These are phyloP conservation scores for Tetramorium simillimum DNA, from an alignment of 1,140 invertebrate species.

Conservation along the genomic window DNA sequence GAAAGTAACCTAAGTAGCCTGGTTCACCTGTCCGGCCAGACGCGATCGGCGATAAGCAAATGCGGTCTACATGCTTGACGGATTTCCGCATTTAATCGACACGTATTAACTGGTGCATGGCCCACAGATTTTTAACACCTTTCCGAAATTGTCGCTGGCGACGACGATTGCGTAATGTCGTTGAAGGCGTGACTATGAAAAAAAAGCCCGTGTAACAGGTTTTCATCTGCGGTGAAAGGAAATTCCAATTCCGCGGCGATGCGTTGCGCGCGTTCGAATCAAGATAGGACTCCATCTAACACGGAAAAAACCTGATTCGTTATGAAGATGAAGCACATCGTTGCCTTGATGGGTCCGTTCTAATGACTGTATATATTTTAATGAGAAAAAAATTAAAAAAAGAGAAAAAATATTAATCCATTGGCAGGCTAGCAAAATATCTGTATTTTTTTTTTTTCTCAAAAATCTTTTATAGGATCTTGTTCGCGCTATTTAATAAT, in stretches of 20 bases:
- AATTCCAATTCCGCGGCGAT: conserved; percentile 71
- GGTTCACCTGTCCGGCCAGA: conserved; percentile 8
- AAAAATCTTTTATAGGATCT: conserved; percentile 15
- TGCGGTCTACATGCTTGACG: background rate
- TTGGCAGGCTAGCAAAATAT: background rate
- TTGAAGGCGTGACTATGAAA: conserved; percentile 23
- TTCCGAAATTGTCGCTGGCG: conserved; percentile 49
- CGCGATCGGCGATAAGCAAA: background rate
- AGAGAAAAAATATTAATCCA: background rate
- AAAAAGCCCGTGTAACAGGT: conserved; percentile 66
- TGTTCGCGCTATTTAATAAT: conserved; percentile 12
- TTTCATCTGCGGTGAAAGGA: conserved; percentile 71
- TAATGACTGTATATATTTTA: background rate
- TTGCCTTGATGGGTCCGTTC: background rate
- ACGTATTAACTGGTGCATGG: background rate
- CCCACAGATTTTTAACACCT: conserved; percentile 42
- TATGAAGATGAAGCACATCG: background rate
- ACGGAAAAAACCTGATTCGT: conserved; percentile 54
- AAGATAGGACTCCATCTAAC: conserved; percentile 51
- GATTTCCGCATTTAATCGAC: background rate
- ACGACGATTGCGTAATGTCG: conserved; percentile 48
- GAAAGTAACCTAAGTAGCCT: background rate
- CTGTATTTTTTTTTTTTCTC: background rate
- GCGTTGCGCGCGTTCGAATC: conserved; percentile 62
- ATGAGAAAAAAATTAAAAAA: background rate